Evolutionary conservation across 2,113 vertebrate species (phyloP), one percentile per base, ranked within the genome.

Genomic region (Noctilio leporinus): DNA sequence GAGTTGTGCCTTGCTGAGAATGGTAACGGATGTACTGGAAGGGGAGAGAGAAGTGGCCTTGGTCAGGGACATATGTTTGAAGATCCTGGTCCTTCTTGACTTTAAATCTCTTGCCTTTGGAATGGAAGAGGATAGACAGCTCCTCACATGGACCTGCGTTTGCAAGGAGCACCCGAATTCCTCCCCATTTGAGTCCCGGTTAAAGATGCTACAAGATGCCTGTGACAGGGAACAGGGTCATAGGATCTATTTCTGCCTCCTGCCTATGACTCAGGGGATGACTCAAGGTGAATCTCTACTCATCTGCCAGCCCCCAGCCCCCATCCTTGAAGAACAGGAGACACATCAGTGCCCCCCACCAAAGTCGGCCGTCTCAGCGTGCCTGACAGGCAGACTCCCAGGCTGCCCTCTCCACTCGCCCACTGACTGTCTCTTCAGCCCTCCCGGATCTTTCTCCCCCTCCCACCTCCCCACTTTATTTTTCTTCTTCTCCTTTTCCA

Each of bases 161-260:
- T 88, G 10, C n/a, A 5, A 40, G 47, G 85, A 93, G 51, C 75
- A 24, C 69, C 47, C 0, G 8, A 20, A 47, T 67, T 15, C 51
- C 30, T 59, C 49, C 15, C 69, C 30, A 40, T 76, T 62, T 59
- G 28, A 92, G 64, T 84, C 51, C 67, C 85, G 72, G 87, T 69
- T 82, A 81, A 51, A 92, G 90, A 86, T 19, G 38, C 80, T 53
- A 30, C 16, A 77, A 87, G 95, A 94, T 3, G 0, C 62, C 76
- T 90, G 90, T 85, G 75, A 97, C 87, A 88, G 77, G 78, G 76
- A 90, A 59, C 59, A 88, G 67, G 96, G 85, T 91, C 90, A 38
- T 77, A 43, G 49, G 92, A 75, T 93, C 96, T 97, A 92, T 97
- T 97, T 97, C 95, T 97, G 93, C 86, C 86, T 86, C 59, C 91